Evolutionary conservation across 2,797 vertebrate species (phyloP).

Genomic region (Potorous gilbertii): DNA sequence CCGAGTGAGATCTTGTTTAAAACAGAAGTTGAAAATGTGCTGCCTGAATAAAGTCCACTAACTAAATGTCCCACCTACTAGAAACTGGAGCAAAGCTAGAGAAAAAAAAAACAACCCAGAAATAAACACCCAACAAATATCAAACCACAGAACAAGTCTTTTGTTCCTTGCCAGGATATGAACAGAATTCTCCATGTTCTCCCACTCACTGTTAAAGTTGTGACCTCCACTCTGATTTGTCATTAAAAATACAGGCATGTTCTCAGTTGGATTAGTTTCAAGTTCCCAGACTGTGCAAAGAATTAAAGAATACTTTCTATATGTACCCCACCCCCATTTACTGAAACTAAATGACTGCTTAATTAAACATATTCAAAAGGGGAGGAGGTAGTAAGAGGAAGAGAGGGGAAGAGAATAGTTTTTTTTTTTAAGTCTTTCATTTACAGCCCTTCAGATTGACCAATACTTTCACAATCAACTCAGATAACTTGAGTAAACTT

Average conservation of each 20-base stretch:
- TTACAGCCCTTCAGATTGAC: conserved; percentile 2
- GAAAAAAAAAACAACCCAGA: no score
- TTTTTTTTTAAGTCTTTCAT: conserved; percentile 30
- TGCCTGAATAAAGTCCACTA: conserved; percentile 19
- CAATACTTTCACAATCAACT: conserved; percentile 35
- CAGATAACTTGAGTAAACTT: not conserved
- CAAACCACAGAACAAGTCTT: not conserved
- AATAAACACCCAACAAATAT: not conserved
- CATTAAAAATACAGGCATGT: not conserved
- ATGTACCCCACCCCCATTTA: conserved; percentile 22
- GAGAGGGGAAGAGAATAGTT: not conserved
- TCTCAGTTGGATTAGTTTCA: not conserved
- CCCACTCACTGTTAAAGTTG: not conserved
- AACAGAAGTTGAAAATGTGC: conserved; percentile 40
- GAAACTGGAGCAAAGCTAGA: conserved; percentile 35
- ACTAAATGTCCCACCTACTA: conserved; percentile 56
- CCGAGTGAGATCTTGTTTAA: conserved; percentile 29
- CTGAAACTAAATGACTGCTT: not conserved
- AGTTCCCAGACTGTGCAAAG: conserved; percentile 24
- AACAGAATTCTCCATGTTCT: not conserved
- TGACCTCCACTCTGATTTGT: not conserved
- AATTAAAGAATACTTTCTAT: not conserved
- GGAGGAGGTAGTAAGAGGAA: not conserved
- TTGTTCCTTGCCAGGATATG: not conserved
- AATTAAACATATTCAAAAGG: not conserved